These are phyloP conservation scores for Caenorhabditis japonica DNA, from an alignment of 2,888 invertebrate species.

Conservation along the genomic window DNA sequence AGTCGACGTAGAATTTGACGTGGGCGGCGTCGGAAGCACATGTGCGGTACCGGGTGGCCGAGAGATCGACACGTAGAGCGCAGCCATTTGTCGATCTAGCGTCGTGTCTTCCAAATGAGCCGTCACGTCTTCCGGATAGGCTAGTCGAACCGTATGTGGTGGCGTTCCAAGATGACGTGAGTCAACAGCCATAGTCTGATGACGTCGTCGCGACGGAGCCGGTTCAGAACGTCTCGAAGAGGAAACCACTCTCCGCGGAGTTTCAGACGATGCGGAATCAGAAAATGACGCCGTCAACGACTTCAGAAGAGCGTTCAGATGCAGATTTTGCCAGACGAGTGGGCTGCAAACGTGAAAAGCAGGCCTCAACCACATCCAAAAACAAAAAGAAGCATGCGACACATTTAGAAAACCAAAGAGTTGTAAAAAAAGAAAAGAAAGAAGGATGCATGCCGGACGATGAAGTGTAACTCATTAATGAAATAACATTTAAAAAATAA, in stretches of 20 bases:
- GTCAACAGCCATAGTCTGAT: conserved; percentile 40
- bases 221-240: conserved; percentile 16
- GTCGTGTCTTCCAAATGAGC: conserved; percentile 32
- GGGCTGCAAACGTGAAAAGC: conserved; percentile 44
- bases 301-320: conserved; percentile 38
- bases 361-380: neutral
- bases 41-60: neutral
- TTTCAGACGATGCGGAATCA: conserved; percentile 9
- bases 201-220: conserved; percentile 20
- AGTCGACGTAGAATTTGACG: conserved; percentile 32
- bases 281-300: conserved; percentile 22
- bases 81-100: conserved; percentile 37
- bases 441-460: neutral
- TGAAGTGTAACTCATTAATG: neutral
- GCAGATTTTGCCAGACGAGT: conserved; percentile 42
- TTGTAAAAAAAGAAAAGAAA: neutral
- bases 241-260: neutral
- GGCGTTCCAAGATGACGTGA: conserved; percentile 28
- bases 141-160: neutral
- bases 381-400: neutral
- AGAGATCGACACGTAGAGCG: conserved; percentile 39
- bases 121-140: neutral
- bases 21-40: conserved; percentile 26
- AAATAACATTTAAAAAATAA: neutral
- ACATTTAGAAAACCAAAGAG: neutral